Conservation (phyloP, 2,797 vertebrate genomes). For the Malurus leucopterus region DNA sequence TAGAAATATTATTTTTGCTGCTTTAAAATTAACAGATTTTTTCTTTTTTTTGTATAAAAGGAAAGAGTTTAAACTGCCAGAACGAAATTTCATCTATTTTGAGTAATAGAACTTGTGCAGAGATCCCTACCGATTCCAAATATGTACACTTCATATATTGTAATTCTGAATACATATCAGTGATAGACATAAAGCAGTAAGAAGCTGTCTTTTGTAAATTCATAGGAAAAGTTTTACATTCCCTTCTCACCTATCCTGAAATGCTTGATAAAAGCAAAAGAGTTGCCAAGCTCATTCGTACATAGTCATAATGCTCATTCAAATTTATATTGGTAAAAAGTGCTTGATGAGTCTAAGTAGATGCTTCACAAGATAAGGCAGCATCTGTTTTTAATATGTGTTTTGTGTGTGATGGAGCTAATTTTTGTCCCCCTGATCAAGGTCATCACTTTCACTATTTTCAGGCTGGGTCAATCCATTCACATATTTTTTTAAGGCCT, state of each 20-base stretch:
- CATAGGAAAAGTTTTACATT: neutral
- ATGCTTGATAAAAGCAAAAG: neutral
- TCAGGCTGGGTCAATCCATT: neutral
- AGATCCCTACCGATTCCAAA: neutral
- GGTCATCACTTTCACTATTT: neutral
- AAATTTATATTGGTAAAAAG: neutral
- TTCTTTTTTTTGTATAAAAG: neutral
- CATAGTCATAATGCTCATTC: neutral
- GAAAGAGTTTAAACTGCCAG: neutral
- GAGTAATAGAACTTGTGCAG: neutral
- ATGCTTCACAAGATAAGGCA: neutral
- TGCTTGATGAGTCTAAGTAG: neutral
- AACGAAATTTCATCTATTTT: neutral
- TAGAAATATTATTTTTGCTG: neutral
- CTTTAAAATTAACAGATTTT: neutral
- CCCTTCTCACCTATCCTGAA: neutral
- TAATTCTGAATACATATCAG: neutral
- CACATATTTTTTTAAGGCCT: neutral
- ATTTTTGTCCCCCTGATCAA: neutral
- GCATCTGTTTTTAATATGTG: neutral
- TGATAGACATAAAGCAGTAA: neutral
- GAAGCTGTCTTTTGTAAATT: neutral
- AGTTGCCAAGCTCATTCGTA: neutral
- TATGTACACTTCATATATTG: neutral
- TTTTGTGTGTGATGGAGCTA: neutral